These are phyloP conservation scores for Ladona fulva DNA, from an alignment of 1,140 invertebrate genomes.

Conservation along the genomic window DNA sequence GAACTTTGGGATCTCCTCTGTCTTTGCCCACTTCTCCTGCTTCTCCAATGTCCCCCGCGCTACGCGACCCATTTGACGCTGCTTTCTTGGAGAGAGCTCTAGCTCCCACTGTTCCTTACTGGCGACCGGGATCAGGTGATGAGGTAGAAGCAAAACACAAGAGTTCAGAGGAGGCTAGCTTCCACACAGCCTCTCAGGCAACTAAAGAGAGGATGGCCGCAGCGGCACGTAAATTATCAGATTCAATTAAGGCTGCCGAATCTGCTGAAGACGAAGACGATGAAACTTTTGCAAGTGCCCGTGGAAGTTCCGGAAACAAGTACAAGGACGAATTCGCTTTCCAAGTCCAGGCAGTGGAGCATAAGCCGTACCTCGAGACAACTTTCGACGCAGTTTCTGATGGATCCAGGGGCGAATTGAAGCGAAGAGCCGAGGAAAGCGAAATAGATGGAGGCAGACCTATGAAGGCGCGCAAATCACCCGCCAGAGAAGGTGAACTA, in stretches of 20 bases:
- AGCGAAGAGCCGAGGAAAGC: constrained; percentile 13
- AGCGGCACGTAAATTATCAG: neutral
- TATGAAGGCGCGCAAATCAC: constrained; percentile 10
- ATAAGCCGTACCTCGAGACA: neutral
- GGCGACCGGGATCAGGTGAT: constrained; percentile 22
- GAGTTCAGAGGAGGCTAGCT: constrained; percentile 26
- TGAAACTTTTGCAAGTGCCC: constrained; percentile 34
- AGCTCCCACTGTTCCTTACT: constrained; percentile 19
- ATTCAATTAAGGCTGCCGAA: constrained; percentile 24
- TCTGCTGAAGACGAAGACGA: neutral
- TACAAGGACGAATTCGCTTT: constrained; percentile 19
- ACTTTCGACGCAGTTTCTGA: neutral
- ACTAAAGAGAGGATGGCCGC: constrained; percentile 12
- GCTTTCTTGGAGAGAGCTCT: constrained; percentile 29
- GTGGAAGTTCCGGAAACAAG: constrained; percentile 19
- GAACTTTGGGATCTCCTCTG: neutral
- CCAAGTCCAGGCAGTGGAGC: constrained; percentile 11
- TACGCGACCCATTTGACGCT: constrained; percentile 15
- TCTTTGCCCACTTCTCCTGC: neutral
- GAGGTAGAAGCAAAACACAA: constrained; percentile 31
- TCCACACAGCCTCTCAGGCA: constrained; percentile 21
- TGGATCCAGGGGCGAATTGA: constrained; percentile 15
- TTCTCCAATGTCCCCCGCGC: constrained; percentile 31
- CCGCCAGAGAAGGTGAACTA: neutral
- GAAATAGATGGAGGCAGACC: neutral